Evolutionary conservation across 2,888 invertebrate species (phyloP).

Genomic region (Eupithecia abbreviata): DNA sequence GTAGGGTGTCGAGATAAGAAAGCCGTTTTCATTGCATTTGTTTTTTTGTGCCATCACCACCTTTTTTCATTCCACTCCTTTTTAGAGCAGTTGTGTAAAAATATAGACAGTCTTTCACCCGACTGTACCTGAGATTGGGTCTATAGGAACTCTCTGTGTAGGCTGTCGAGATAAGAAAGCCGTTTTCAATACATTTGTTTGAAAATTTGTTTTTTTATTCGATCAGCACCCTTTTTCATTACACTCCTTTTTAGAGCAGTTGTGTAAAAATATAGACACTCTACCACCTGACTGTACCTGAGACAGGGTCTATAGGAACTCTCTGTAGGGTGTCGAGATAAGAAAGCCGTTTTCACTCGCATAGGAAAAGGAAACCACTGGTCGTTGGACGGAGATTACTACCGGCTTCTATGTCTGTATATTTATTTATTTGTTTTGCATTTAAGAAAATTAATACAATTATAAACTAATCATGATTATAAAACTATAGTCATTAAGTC

Average conservation of each 20-base stretch:
- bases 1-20: too few species aligned
- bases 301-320: constrained; percentile 23
- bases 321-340: constrained; percentile 58
- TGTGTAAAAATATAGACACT: not conserved
- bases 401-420: constrained; percentile 41
- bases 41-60: not conserved
- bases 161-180: constrained; percentile 64
- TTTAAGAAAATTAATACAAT: too few species aligned
- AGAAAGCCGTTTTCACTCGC: constrained; percentile 68
- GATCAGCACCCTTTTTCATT: too few species aligned
- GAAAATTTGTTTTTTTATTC: not conserved
- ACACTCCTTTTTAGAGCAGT: not conserved
- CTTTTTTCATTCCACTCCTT: not conserved
- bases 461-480: too few species aligned
- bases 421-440: constrained; percentile 10
- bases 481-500: too few species aligned
- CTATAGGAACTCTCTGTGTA: constrained; percentile 45
- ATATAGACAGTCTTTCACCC: too few species aligned
- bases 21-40: too few species aligned
- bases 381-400: constrained; percentile 40
- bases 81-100: not conserved
- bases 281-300: not conserved
- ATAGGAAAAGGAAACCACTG: constrained; percentile 62
- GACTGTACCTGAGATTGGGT: not conserved
- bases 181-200: too few species aligned